phyloP scores from a whole-genome alignment of 2,797 vertebrate genomes.

The Emys orbicularis region DNA sequence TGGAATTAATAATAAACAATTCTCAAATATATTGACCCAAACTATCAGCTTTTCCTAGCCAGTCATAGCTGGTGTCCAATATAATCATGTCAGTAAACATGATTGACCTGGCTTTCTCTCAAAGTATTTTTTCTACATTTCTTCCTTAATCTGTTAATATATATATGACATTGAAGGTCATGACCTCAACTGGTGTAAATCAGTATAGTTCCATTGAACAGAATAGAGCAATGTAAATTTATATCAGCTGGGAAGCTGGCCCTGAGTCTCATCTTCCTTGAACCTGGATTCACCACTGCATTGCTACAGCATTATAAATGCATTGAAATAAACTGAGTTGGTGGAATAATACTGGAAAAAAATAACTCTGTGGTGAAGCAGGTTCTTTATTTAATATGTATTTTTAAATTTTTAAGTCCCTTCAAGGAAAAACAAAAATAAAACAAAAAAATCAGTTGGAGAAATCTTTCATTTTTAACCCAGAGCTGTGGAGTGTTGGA shows the following conservation, averaged over 20 bases:
- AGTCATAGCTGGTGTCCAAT: slow-evolving; percentile 24
- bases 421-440: too few relatives aligned
- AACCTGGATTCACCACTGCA: neutral
- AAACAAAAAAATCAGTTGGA: neutral
- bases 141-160: neutral
- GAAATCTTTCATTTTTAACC: neutral
- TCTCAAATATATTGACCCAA: neutral
- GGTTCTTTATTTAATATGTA: neutral
- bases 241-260: neutral
- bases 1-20: slow-evolving; percentile 15
- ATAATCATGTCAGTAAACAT: slow-evolving; percentile 31
- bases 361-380: neutral
- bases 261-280: neutral
- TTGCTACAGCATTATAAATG: neutral
- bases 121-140: neutral
- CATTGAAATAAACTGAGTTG: neutral
- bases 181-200: neutral
- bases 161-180: accelerated
- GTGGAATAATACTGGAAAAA: neutral
- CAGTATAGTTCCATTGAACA: neutral
- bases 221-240: neutral
- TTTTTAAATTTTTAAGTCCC: neutral
- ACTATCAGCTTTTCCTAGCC: slow-evolving; percentile 29
- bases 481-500: neutral
- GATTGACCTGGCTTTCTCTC: neutral